Base-by-base conservation (phyloP, 2,113 vertebrate genomes). In the Myrmophylax atrothorax region DNA sequence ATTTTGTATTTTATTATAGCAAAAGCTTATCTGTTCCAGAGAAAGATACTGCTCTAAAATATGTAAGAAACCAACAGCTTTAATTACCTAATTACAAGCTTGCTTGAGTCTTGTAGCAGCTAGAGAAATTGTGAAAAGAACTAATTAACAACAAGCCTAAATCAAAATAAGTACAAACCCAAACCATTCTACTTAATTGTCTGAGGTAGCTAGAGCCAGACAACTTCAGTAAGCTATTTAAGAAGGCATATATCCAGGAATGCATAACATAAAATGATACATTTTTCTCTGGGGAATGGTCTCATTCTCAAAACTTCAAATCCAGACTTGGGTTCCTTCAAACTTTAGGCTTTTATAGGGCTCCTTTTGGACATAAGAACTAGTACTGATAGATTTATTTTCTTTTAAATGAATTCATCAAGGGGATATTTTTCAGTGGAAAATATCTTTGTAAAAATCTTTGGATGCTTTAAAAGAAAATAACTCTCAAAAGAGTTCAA, bases 401-500 rank as follows among this genome's bases (percentile, higher is more conserved):
- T 66, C 35, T 91, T 24, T 25, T 35, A 22, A 83, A 78, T 55
- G 3, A 91, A 85, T 64, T 76, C 16, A 89, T 55, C 29, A 80
- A 59, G 22, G 10, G 46, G 33, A 40, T 69, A 40, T 72, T 68
- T 90, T 89, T 93, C 69, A 9, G 8, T 83, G 50, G 42, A 96
- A 96, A 95, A 68, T 69, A 74, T 17, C 47, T 91, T 84, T 77
- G 64, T 84, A 83, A 78, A 95, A 84, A 46, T n/a, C 40, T 44
- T 89, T 94, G 64, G 90, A 66, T 0, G 0, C 11, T 77, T 28
- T 85, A 93, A 89, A 80, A 94, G 59, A 94, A 92, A 95, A 72
- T 63, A 95, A 91, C 31, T 84, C 63, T 75, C 58, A 56, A 84
- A 93, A 87, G 73, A 91, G 50, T 72, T 91, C 52, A 92, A 89